Evolutionary conservation across 2,888 invertebrate species (phyloP).

Genomic region (Beris chalybata): DNA sequence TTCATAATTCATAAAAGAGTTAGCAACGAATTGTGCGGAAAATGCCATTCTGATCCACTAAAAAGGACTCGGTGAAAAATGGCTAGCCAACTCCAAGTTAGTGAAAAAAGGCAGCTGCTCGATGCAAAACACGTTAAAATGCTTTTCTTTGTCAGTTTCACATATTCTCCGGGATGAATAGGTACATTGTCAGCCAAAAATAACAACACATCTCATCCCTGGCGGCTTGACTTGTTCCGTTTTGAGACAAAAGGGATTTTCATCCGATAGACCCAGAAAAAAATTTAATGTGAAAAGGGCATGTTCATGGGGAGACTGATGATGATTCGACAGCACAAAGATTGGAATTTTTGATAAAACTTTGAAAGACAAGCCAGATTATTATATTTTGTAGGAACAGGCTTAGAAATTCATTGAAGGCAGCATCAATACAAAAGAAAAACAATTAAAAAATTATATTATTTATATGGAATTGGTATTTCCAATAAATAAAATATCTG

Average conservation of each 20-base stretch:
- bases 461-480: too few species aligned
- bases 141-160: constrained; percentile 39
- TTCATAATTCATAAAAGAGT: constrained; percentile 41
- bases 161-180: constrained; percentile 33
- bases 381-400: too few species aligned
- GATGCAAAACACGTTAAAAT: constrained; percentile 36
- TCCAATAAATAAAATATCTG: too few species aligned
- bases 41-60: constrained; percentile 37
- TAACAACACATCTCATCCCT: constrained; percentile 30
- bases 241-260: constrained; percentile 37
- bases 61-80: neutral
- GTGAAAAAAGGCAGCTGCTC: neutral
- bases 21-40: constrained; percentile 40
- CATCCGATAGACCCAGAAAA: constrained; percentile 10
- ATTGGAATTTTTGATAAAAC: too few species aligned
- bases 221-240: constrained; percentile 37
- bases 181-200: constrained; percentile 19
- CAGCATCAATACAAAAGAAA: too few species aligned
- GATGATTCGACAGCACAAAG: neutral
- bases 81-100: neutral
- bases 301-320: neutral
- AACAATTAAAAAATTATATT: too few species aligned
- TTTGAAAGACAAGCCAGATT: too few species aligned
- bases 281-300: neutral
- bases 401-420: too few species aligned